Conservation (phyloP, 2,113 vertebrate species). For the Triplophysa tibetana region DNA sequence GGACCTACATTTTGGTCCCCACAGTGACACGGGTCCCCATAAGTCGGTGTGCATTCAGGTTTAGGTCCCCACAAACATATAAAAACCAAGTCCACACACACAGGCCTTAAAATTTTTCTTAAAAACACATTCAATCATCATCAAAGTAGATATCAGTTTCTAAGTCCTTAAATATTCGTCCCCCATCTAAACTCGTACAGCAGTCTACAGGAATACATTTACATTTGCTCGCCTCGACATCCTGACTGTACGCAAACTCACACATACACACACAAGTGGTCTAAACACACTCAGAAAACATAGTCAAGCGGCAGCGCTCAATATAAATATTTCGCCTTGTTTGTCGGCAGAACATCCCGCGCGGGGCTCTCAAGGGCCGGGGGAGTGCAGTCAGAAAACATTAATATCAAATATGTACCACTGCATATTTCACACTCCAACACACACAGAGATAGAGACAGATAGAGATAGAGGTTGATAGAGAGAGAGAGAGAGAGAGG, state of each 20-base stretch:
- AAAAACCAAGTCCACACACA: too few relatives aligned
- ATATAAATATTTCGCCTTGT: conserved; percentile 54
- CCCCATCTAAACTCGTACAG: neutral
- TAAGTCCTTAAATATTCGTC: neutral
- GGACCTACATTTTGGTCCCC: too few relatives aligned
- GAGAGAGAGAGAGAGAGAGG: neutral
- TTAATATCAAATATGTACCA: conserved; percentile 44
- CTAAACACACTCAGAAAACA: conserved; percentile 43
- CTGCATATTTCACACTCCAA: conserved; percentile 27
- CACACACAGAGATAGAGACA: neutral
- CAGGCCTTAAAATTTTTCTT: too few relatives aligned
- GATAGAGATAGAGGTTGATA: neutral
- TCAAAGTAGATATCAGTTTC: too few relatives aligned
- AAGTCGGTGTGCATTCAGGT: too few relatives aligned
- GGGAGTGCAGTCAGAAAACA: conserved; percentile 40
- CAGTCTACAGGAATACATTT: neutral
- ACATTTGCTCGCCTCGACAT: neutral
- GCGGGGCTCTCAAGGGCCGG: neutral
- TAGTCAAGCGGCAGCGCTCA: neutral
- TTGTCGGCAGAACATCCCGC: conserved; percentile 42
- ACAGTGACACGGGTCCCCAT: too few relatives aligned
- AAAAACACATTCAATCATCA: too few relatives aligned
- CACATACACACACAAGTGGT: conserved; percentile 26
- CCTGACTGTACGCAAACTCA: conserved; percentile 16
- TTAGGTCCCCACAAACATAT: too few relatives aligned